Conservation (phyloP, 2,113 vertebrate genomes). For the Numenius arquata region DNA sequence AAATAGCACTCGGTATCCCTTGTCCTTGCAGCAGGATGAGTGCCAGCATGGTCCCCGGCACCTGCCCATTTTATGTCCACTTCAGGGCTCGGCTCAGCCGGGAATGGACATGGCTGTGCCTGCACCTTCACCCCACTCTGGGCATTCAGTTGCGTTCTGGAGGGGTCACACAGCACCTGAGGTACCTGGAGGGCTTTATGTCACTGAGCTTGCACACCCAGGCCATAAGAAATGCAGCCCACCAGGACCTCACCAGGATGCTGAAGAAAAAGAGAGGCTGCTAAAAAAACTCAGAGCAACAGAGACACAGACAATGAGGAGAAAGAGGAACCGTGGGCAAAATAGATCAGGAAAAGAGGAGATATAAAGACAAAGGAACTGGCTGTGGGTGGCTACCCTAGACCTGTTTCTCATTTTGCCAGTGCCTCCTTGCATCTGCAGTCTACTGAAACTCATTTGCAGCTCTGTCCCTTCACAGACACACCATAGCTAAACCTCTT, state of each 20-base stretch:
- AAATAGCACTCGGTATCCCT: neutral
- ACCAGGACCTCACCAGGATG: neutral
- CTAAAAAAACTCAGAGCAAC: neutral
- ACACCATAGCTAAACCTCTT: neutral
- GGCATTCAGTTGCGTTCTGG: neutral
- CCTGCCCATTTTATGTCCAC: neutral
- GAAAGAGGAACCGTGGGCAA: accelerated
- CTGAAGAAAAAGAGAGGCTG: neutral
- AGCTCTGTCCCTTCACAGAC: neutral
- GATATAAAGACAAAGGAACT: neutral
- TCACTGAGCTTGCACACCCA: accelerated
- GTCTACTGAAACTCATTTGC: neutral
- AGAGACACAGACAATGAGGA: neutral
- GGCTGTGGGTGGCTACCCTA: neutral
- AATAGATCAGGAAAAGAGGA: neutral
- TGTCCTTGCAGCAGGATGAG: neutral
- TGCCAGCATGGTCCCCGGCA: neutral
- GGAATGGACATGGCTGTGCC: neutral
- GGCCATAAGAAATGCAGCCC: neutral
- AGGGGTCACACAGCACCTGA: neutral
- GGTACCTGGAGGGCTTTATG: neutral
- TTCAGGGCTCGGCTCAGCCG: neutral
- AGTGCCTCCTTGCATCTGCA: neutral
- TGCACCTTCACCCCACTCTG: neutral
- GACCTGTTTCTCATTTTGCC: neutral